Evolutionary conservation across 2,888 invertebrate genomes (phyloP).

Genomic region (Phytoseiulus persimilis): DNA sequence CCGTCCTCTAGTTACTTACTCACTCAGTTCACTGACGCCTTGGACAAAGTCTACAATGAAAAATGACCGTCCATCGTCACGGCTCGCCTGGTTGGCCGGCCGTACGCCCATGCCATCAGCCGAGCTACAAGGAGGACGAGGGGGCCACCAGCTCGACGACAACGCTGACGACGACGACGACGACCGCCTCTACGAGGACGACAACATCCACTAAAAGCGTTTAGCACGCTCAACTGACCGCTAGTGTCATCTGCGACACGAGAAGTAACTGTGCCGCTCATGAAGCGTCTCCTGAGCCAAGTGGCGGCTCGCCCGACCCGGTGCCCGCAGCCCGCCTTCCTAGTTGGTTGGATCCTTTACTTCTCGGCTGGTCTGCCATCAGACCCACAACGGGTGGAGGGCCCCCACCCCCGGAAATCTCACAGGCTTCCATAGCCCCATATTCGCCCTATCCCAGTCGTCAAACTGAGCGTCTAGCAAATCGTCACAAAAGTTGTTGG

Average conservation of each 20-base stretch:
- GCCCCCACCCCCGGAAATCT: neutral
- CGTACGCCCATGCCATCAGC: neutral
- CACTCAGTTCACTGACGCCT: neutral
- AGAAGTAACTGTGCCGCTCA: neutral
- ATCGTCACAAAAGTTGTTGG: slow-evolving; percentile 5
- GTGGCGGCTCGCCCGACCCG: neutral
- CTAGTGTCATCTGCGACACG: slow-evolving; percentile 5
- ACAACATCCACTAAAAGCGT: slow-evolving; percentile 5
- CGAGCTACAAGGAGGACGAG: neutral
- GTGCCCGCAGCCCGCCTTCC: neutral
- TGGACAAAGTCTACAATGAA: neutral
- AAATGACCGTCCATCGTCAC: neutral
- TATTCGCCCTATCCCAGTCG: neutral
- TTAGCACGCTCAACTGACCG: slow-evolving; percentile 5
- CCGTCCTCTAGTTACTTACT: neutral
- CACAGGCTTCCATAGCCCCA: neutral
- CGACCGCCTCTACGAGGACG: neutral
- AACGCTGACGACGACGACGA: neutral
- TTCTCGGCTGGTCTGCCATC: neutral
- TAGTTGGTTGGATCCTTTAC: neutral
- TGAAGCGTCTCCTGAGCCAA: neutral
- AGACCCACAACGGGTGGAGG: neutral
- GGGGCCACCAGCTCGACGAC: neutral
- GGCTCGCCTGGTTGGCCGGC: neutral
- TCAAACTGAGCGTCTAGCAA: neutral